phyloP scores from a whole-genome alignment of 2,797 vertebrate genomes.

The Masticophis lateralis region DNA sequence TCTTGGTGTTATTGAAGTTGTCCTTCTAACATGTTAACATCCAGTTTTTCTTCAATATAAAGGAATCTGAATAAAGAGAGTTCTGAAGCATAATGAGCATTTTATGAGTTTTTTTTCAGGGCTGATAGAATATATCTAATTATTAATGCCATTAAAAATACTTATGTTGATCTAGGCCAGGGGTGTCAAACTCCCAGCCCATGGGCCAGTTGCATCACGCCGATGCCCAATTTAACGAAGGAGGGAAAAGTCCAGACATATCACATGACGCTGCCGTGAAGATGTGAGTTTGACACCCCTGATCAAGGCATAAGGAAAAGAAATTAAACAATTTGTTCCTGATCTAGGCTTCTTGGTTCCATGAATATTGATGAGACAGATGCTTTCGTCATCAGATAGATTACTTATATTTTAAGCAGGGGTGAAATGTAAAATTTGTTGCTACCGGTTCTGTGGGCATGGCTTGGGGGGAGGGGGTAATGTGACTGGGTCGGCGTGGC shows the following conservation, averaged over 20 bases:
- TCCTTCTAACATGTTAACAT: not conserved
- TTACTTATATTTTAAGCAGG: slow-evolving; percentile 51
- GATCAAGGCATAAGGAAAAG: slow-evolving; percentile 60
- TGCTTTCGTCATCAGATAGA: slow-evolving; percentile 41
- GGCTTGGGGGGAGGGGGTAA: too few relatives aligned
- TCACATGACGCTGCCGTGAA: too few relatives aligned
- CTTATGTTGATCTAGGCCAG: slow-evolving; percentile 49
- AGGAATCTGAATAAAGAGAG: slow-evolving; percentile 18
- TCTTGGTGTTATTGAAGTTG: not conserved
- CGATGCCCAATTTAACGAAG: too few relatives aligned
- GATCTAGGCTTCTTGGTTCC: slow-evolving; percentile 43
- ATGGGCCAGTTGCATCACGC: too few relatives aligned
- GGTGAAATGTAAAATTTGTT: too few relatives aligned
- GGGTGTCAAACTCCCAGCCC: too few relatives aligned
- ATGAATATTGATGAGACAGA: slow-evolving; percentile 15
- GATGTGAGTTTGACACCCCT: too few relatives aligned
- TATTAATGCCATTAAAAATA: slow-evolving; percentile 47
- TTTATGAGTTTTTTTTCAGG: slow-evolving; percentile 36
- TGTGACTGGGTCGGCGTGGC: too few relatives aligned
- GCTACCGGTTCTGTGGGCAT: too few relatives aligned
- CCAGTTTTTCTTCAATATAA: slow-evolving; percentile 11
- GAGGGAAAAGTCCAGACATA: too few relatives aligned
- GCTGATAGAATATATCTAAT: slow-evolving; percentile 45
- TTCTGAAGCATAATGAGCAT: slow-evolving; percentile 39
- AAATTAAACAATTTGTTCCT: slow-evolving; percentile 45